Evolutionary conservation across 2,113 vertebrate genomes (phyloP), one percentile per base, ranked within the genome.

Genomic region (Rhea americana): DNA sequence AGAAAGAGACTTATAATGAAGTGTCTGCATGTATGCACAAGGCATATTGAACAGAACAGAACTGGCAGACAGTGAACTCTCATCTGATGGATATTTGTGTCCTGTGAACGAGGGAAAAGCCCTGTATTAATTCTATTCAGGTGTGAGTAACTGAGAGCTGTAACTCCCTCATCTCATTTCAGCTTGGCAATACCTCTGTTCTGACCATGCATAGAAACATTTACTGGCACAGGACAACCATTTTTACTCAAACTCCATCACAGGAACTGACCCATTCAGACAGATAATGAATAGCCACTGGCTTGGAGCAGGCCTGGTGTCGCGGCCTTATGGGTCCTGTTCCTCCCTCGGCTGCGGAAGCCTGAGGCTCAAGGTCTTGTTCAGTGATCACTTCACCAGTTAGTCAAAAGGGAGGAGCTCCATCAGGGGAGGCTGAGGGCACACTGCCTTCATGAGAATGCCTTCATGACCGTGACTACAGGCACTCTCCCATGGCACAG

Each of bases 31-130:
- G 53, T 75, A 87, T 21, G 11, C 26, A 83, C 50, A 68, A 50
- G 20, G 21, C 26, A 41, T 48, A 62, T 22, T 66, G 45, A 87
- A 41, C 21, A 55, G 9, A 0, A 0, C 8, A 53, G 51, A 82
- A 68, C 0, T 53, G 7, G 25, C 37, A 85, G 28, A 58, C 7
- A 51, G 24, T 30, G 39, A 70, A 82, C 5, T 61, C 32, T 25
- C 3, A 1, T 39, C 62, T 56, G 56, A 56, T 55, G 26, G 41
- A 78, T 41, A 47, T 79, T 37, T 72, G 20, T 18, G 5, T 55
- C 51, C 50, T 67, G 11, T 32, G 35, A 67, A 41, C 1, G 2
- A 65, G 11, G 30, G n/a, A 45, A 35, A 84, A 89, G 43, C 19
- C 9, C 30, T 79, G 19, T 48, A 41, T n/a, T 45, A 59, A 43